These are phyloP conservation scores for Microcebus lehilahytsara DNA, from an alignment of 2,113 vertebrate genomes.

Conservation along the genomic window DNA sequence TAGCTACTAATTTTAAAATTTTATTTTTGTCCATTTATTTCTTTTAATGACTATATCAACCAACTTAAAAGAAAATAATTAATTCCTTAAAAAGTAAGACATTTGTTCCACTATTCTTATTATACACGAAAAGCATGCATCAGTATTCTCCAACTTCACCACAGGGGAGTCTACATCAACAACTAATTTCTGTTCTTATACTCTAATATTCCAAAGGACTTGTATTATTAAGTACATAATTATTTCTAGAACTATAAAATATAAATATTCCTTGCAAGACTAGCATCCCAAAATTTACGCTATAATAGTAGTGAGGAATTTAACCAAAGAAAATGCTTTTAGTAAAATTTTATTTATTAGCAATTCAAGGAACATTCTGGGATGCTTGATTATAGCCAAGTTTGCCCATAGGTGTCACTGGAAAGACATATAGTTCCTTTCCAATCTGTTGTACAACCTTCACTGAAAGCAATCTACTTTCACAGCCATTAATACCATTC, in stretches of 20 bases:
- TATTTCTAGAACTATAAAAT: conserved; percentile 38
- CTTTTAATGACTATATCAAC: background rate
- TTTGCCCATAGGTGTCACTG: background rate
- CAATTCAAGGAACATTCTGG: background rate
- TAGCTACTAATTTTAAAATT: conserved; percentile 38
- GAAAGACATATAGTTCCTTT: conserved; percentile 36
- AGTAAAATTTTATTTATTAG: background rate
- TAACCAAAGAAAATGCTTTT: conserved; percentile 22
- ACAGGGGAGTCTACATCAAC: background rate
- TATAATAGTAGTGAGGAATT: background rate
- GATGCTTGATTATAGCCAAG: background rate
- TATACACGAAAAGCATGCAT: background rate
- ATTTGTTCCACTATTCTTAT: background rate
- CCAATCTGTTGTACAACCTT: background rate
- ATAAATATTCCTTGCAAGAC: background rate
- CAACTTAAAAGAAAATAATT: conserved; percentile 34
- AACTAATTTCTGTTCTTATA: background rate
- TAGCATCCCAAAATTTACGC: background rate
- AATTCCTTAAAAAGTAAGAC: background rate
- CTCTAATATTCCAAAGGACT: background rate
- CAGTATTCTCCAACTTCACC: background rate
- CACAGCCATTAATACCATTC: background rate
- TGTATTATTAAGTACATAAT: background rate
- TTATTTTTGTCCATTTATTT: background rate
- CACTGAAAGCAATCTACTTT: background rate